These are phyloP conservation scores for Cynopterus brachyotis DNA, from an alignment of 2,113 vertebrate genomes.

Conservation along the genomic window DNA sequence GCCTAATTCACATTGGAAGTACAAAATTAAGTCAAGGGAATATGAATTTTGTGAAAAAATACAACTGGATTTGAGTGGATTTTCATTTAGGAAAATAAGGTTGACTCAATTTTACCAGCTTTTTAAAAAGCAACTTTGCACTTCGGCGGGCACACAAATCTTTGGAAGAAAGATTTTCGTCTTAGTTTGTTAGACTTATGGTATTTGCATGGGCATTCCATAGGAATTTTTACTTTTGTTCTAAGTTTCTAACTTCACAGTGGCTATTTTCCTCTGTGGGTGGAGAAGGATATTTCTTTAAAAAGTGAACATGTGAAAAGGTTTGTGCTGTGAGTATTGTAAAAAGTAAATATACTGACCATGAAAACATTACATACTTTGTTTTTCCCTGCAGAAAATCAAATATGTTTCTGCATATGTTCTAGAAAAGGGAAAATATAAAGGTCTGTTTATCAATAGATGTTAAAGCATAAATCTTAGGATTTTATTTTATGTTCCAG, in stretches of 20 bases:
- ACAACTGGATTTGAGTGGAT: background rate
- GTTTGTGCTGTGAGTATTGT: background rate
- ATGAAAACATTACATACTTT: background rate
- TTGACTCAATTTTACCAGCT: background rate
- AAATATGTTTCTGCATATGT: background rate
- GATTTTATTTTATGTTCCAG: background rate
- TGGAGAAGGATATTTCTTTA: background rate
- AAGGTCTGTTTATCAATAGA: background rate
- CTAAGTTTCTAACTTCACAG: background rate
- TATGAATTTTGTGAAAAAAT: background rate
- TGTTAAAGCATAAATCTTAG: background rate
- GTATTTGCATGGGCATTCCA: background rate
- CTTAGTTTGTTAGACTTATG: background rate
- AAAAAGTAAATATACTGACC: background rate
- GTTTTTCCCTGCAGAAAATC: background rate
- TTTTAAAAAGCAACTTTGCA: conserved; percentile 5
- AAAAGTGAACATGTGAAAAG: background rate
- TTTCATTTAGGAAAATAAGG: background rate
- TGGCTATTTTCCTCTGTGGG: background rate
- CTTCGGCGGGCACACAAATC: background rate
- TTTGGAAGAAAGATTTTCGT: background rate
- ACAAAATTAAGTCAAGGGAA: background rate
- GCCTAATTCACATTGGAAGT: background rate
- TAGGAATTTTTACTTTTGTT: conserved; percentile 30
- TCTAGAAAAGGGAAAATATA: background rate